Evolutionary conservation across 2,797 vertebrate genomes (phyloP).

Genomic region (Euphonia xanthogaster): DNA sequence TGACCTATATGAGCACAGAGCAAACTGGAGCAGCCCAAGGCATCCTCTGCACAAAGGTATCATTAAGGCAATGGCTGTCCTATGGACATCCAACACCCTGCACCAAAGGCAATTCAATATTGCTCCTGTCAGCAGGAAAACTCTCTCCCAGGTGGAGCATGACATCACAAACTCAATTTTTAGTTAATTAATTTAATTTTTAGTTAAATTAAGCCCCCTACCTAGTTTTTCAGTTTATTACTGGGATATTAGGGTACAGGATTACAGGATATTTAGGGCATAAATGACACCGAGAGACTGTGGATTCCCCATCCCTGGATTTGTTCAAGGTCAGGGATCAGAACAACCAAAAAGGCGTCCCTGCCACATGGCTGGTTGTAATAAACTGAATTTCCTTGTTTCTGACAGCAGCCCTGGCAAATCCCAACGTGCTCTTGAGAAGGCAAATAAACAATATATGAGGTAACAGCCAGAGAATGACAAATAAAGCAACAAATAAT

Average conservation of each 20-base stretch:
- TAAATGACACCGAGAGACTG: not conserved
- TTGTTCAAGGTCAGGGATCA: not conserved
- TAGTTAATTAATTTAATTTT: not conserved
- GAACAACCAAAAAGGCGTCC: not conserved
- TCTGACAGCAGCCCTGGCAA: not conserved
- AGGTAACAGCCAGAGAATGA: not conserved
- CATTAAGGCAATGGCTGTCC: not conserved
- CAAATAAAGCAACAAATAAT: not conserved
- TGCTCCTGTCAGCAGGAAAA: not conserved
- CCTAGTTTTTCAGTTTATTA: not conserved
- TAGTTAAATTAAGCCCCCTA: not conserved
- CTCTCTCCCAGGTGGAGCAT: not conserved
- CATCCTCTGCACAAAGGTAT: not conserved
- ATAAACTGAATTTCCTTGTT: not conserved
- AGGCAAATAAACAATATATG: not conserved
- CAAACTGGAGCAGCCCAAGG: not conserved
- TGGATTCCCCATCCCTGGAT: not conserved
- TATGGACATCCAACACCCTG: accelerated
- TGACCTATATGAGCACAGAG: not conserved
- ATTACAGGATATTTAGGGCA: not conserved
- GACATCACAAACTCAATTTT: not conserved
- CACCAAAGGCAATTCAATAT: not conserved
- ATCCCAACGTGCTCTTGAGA: not conserved
- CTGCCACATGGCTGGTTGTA: not conserved
- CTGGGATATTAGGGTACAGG: not conserved